These are phyloP conservation scores for Noctua comes DNA, from an alignment of 2,888 invertebrate species.

Conservation along the genomic window DNA sequence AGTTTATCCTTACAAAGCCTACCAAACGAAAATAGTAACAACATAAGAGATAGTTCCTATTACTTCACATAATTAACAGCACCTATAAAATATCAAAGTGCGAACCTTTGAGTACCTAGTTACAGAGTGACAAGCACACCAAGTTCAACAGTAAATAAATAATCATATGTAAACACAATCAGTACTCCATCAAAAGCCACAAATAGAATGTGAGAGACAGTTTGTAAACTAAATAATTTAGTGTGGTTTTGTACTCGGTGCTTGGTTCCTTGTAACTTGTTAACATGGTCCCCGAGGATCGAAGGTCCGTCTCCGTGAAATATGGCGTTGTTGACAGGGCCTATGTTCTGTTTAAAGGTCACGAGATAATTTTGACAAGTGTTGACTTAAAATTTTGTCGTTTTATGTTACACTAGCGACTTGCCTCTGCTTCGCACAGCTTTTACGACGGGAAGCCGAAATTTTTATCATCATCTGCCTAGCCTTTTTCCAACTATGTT, in stretches of 20 bases:
- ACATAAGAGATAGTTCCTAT: too few relatives aligned
- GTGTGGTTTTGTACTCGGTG: slow-evolving; percentile 63
- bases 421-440: neutral
- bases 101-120: neutral
- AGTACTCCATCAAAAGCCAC: slow-evolving; percentile 54
- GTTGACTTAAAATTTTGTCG: slow-evolving; percentile 2
- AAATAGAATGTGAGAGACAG: slow-evolving; percentile 64
- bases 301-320: slow-evolving; percentile 62
- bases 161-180: slow-evolving; percentile 54
- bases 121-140: neutral
- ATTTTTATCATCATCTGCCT: neutral
- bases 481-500: neutral
- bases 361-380: slow-evolving; percentile 24
- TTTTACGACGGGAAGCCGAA: neutral
- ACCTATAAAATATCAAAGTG: neutral
- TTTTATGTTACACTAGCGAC: neutral
- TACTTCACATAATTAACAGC: neutral
- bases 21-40: too few relatives aligned
- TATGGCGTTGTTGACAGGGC: slow-evolving; percentile 69
- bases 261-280: slow-evolving; percentile 59
- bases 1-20: neutral
- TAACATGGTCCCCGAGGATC: slow-evolving; percentile 57
- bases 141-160: slow-evolving; percentile 50
- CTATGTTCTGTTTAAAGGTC: slow-evolving; percentile 63
- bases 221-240: slow-evolving; percentile 71